phyloP scores from a whole-genome alignment of 2,113 vertebrate species.

The Spheniscus mendiculus region DNA sequence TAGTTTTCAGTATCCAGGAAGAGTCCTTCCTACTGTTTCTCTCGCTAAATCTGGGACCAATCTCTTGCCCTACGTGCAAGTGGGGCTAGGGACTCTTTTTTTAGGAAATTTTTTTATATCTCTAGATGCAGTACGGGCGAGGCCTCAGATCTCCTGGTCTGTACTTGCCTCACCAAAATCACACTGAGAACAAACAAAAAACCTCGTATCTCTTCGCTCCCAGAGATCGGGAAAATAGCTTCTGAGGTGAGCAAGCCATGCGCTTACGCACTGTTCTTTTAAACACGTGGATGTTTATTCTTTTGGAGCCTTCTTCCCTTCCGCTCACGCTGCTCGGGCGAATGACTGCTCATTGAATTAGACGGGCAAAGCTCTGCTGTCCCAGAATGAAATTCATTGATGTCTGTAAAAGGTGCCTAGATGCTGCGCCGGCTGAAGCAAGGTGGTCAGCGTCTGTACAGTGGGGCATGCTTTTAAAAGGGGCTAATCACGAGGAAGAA shows the following conservation, averaged over 20 bases:
- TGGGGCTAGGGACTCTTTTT: not conserved
- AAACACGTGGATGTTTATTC: not conserved
- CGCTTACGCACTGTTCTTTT: not conserved
- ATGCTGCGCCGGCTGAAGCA: not conserved
- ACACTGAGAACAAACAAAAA: not conserved
- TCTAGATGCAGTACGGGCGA: not conserved
- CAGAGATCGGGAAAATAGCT: not conserved
- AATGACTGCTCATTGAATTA: not conserved
- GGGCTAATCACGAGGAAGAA: not conserved
- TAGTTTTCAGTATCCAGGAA: not conserved
- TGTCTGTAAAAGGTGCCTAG: not conserved
- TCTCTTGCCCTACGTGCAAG: not conserved
- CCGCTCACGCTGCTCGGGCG: rapidly evolving
- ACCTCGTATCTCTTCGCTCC: not conserved
- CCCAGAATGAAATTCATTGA: not conserved
- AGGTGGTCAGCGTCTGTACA: not conserved
- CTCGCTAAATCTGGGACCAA: constrained; percentile 1
- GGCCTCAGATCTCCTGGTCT: not conserved
- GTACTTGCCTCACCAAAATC: not conserved
- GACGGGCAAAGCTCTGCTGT: not conserved
- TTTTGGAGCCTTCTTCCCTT: not conserved
- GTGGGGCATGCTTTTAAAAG: not conserved
- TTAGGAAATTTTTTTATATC: not conserved
- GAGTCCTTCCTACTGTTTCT: not conserved
- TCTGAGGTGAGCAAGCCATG: not conserved